Conservation (phyloP, 2,113 vertebrate species). For the Casuarius casuarius region DNA sequence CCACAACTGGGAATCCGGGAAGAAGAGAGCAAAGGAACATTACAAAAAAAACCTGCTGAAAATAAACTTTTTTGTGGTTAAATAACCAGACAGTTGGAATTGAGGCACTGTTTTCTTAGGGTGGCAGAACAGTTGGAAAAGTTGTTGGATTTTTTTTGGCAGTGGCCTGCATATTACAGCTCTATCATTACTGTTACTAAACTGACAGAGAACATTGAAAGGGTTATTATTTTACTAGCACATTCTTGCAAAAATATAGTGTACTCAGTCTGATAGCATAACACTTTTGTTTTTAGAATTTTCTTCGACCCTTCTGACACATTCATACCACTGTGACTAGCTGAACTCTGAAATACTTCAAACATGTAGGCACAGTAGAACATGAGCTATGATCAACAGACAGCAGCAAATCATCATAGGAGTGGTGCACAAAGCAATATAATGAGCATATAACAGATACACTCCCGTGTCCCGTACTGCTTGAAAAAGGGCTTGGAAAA, state of each 20-base stretch:
- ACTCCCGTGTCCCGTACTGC: neutral
- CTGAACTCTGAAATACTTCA: neutral
- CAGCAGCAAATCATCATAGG: neutral
- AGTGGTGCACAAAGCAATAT: accelerated
- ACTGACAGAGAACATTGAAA: neutral
- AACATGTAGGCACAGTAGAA: neutral
- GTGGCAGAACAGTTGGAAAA: conserved; percentile 73
- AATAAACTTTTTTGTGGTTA: conserved; percentile 76
- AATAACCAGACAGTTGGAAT: conserved; percentile 74
- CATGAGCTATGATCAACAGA: neutral
- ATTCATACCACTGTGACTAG: neutral
- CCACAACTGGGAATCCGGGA: conserved; percentile 60
- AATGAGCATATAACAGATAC: accelerated
- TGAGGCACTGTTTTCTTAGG: conserved; percentile 72
- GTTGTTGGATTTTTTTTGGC: conserved; percentile 78
- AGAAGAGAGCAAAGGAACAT: conserved; percentile 49
- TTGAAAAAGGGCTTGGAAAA: neutral
- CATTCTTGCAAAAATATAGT: conserved; percentile 41
- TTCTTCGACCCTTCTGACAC: neutral
- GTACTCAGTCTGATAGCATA: neutral
- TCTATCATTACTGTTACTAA: conserved; percentile 49
- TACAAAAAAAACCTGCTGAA: conserved; percentile 54
- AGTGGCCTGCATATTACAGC: conserved; percentile 38
- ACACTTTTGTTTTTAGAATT: conserved; percentile 3
- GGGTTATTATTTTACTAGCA: conserved; percentile 41